A percentile compares a stretch with the other conserved stretches of the same genome.
These are phyloP conservation scores for Esperia sulphurella DNA, from an alignment of 2,888 invertebrate genomes.

Conservation along the genomic window DNA sequence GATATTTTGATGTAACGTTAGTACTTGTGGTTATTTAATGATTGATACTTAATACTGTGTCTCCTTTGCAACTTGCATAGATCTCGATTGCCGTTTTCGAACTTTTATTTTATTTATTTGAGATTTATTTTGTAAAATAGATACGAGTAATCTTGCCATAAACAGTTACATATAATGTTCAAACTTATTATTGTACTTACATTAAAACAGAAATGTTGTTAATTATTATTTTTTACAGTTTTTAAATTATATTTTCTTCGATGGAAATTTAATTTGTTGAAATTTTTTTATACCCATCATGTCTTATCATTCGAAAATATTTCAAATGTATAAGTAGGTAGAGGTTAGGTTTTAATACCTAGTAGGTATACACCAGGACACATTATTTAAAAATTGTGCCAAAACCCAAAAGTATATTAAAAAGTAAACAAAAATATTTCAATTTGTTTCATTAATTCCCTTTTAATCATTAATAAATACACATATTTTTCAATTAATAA, in stretches of 20 bases:
- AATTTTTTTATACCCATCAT: constrained; percentile 22
- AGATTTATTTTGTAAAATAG: constrained; percentile 19
- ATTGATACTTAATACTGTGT: constrained; percentile 49
- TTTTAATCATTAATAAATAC: neutral
- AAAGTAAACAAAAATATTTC: constrained; percentile 58
- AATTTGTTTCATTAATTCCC: constrained; percentile 33
- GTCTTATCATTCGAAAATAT: constrained; percentile 47
- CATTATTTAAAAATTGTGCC: constrained; percentile 78
- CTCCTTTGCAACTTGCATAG: constrained; percentile 41
- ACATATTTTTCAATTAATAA: too few species aligned
- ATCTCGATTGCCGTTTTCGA: constrained; percentile 51
- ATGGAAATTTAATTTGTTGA: constrained; percentile 34
- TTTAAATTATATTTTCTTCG: constrained; percentile 22
- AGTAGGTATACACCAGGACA: constrained; percentile 67
- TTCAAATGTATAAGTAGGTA: constrained; percentile 66
- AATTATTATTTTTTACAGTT: constrained; percentile 23
- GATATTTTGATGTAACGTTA: constrained; percentile 68
- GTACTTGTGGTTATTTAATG: constrained; percentile 67
- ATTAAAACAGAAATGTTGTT: constrained; percentile 22
- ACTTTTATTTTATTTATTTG: constrained; percentile 48
- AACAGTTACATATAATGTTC: constrained; percentile 2
- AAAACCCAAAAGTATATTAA: constrained; percentile 78
- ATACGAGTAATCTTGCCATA: constrained; percentile 36
- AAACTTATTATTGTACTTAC: constrained; percentile 7
- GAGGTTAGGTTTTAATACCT: constrained; percentile 71